These are phyloP conservation scores for Eledona agricola DNA, from an alignment of 2,888 invertebrate genomes.

Conservation along the genomic window DNA sequence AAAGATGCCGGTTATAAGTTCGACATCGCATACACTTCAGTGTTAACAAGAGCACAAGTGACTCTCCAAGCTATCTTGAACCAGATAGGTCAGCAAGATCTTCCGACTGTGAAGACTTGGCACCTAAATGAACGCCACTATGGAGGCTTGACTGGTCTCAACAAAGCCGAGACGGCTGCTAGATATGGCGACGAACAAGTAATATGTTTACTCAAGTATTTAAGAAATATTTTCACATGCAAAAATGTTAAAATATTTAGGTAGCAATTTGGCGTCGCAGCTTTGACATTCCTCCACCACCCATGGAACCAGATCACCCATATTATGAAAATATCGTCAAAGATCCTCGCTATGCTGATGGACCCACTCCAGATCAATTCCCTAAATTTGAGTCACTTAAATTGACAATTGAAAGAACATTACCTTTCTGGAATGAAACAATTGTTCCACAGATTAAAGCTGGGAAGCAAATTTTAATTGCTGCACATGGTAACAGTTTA, in stretches of 20 bases:
- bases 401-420: slow-evolving; percentile 82
- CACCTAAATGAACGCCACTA: slow-evolving; percentile 73
- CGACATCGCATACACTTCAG: slow-evolving; percentile 71
- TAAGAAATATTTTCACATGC: too few relatives aligned
- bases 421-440: slow-evolving; percentile 89
- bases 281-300: slow-evolving; percentile 85
- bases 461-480: slow-evolving; percentile 83
- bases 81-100: slow-evolving; percentile 66
- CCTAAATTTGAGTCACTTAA: slow-evolving; percentile 88
- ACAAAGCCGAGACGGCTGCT: slow-evolving; percentile 73
- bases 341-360: slow-evolving; percentile 75
- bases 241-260: too few relatives aligned
- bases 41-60: slow-evolving; percentile 70
- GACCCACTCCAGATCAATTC: slow-evolving; percentile 79
- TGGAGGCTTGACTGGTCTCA: slow-evolving; percentile 73
- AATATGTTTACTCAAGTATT: slow-evolving; percentile 23
- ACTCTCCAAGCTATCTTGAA: slow-evolving; percentile 68
- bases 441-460: slow-evolving; percentile 87
- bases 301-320: slow-evolving; percentile 81
- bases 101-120: slow-evolving; percentile 69
- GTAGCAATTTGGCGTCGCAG: slow-evolving; percentile 91
- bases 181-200: slow-evolving; percentile 74
- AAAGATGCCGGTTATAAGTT: slow-evolving; percentile 68
- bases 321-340: slow-evolving; percentile 82
- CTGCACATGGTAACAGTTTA: slow-evolving; percentile 89